Conservation (phyloP, 37 sponge, comb jelly and placozoan species). For the Halichondria panicea region DNA sequence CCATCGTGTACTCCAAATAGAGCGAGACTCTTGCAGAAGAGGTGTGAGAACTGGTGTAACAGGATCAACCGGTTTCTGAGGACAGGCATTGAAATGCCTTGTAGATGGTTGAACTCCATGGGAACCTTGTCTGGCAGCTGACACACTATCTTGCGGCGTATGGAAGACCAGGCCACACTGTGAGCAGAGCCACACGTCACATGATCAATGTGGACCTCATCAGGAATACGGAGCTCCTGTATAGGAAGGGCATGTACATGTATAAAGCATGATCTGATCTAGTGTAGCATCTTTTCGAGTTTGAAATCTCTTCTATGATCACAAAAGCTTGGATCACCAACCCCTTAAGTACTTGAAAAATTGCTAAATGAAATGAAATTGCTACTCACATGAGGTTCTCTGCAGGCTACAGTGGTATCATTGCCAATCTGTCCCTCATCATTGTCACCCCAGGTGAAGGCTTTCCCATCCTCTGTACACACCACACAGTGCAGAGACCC, state of each 20-base stretch:
- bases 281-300: too few relatives aligned
- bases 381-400: constrained; percentile 58
- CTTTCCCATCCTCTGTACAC: constrained; percentile 77
- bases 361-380: too few relatives aligned
- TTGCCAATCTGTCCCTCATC: constrained; percentile 98
- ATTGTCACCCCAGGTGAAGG: constrained; percentile 97
- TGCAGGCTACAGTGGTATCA: constrained; percentile 69
- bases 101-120: constrained; percentile 87
- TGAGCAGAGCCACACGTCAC: constrained; percentile 96
- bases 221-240: constrained; percentile 52
- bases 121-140: constrained; percentile 74
- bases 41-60: constrained; percentile 81
- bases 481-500: constrained; percentile 92
- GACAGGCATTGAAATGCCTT: constrained; percentile 42
- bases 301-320: too few relatives aligned
- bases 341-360: too few relatives aligned
- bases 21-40: constrained; percentile 74
- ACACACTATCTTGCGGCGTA: constrained; percentile 53
- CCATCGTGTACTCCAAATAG: constrained; percentile 57
- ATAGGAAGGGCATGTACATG: too few relatives aligned
- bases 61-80: constrained; percentile 84
- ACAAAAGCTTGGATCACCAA: too few relatives aligned
- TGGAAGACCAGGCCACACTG: constrained; percentile 87
- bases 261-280: too few relatives aligned
- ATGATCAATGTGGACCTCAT: constrained; percentile 72